phyloP scores from a whole-genome alignment of 2,113 vertebrate species.

The Cynopterus brachyotis region DNA sequence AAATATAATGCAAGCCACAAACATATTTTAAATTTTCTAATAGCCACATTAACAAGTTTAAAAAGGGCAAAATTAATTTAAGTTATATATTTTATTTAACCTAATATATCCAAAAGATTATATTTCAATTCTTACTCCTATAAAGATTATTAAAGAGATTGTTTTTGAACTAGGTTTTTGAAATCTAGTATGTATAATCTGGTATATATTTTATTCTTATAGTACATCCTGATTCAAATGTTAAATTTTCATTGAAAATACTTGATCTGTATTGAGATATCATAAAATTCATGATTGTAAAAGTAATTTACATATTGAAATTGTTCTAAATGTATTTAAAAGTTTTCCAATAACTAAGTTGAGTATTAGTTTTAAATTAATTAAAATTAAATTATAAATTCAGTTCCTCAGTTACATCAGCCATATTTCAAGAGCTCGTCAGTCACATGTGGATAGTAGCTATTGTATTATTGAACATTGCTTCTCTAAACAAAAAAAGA shows the following conservation, averaged over 20 bases:
- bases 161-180: neutral
- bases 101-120: neutral
- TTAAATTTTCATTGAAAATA: conserved; percentile 29
- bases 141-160: conserved; percentile 10
- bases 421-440: neutral
- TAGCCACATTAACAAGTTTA: neutral
- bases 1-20: neutral
- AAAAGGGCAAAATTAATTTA: conserved; percentile 20
- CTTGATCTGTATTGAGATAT: neutral
- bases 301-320: neutral
- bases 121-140: conserved; percentile 2
- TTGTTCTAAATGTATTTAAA: neutral
- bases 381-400: neutral
- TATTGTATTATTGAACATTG: accelerated
- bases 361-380: neutral
- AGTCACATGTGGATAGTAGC: neutral
- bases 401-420: neutral
- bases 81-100: neutral
- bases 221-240: neutral
- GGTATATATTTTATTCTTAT: neutral
- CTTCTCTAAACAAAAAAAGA: neutral
- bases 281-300: neutral
- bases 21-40: neutral
- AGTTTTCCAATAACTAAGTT: neutral
- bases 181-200: neutral